phyloP scores from a whole-genome alignment of 1,140 invertebrate genomes.

The Dreissena rostriformis region DNA sequence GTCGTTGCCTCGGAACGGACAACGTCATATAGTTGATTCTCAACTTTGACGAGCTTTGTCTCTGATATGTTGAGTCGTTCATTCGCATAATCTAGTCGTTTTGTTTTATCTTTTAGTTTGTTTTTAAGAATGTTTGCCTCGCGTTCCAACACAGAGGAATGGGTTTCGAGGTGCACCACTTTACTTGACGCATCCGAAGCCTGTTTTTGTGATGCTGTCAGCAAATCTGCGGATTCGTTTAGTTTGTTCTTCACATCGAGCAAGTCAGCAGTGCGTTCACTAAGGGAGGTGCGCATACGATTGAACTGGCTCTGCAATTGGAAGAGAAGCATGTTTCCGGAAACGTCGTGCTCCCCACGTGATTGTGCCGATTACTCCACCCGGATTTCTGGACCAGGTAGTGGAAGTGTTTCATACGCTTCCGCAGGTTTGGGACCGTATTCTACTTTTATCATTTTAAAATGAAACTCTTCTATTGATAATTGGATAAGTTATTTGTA shows the following conservation, averaged over 20 bases:
- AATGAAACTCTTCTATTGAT: too few relatives aligned
- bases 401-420: too few relatives aligned
- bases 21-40: slow-evolving; percentile 47
- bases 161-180: slow-evolving; percentile 27
- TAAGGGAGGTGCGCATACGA: slow-evolving; percentile 21
- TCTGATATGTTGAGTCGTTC: slow-evolving; percentile 38
- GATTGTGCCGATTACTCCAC: too few relatives aligned
- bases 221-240: slow-evolving; percentile 33
- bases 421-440: too few relatives aligned
- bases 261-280: slow-evolving; percentile 40
- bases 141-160: slow-evolving; percentile 23
- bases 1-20: slow-evolving; percentile 36
- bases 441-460: too few relatives aligned
- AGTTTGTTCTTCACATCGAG: slow-evolving; percentile 46
- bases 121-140: slow-evolving; percentile 51
- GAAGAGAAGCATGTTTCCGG: slow-evolving; percentile 28
- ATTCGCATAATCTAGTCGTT: slow-evolving; percentile 32
- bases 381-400: too few relatives aligned
- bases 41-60: slow-evolving; percentile 29
- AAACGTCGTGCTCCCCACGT: too few relatives aligned
- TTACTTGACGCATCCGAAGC: slow-evolving; percentile 22
- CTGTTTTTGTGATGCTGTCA: slow-evolving; percentile 33
- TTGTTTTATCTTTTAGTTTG: slow-evolving; percentile 47
- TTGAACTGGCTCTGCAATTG: slow-evolving; percentile 49
- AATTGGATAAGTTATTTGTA: too few relatives aligned